These are phyloP conservation scores for Callipepla californica DNA, from an alignment of 2,113 vertebrate species.

Conservation along the genomic window DNA sequence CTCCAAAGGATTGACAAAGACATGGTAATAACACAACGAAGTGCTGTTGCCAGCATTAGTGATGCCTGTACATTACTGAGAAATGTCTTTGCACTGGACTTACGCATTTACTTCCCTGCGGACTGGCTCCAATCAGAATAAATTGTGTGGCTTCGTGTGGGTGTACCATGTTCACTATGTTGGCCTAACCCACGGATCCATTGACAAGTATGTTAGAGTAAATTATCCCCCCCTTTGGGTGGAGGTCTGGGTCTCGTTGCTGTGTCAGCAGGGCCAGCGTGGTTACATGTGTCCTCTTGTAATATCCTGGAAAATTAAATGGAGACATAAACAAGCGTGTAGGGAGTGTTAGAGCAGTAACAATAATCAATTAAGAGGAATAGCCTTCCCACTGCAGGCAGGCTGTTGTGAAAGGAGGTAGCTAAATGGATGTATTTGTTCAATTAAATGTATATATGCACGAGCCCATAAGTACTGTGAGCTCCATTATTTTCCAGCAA, in stretches of 20 bases:
- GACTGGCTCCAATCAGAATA: not conserved
- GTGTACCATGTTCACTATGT: not conserved
- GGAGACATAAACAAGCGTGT: constrained; percentile 34
- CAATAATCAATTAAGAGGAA: constrained; percentile 54
- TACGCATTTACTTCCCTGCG: not conserved
- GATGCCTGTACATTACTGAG: not conserved
- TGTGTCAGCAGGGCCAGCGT: not conserved
- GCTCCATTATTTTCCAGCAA: not conserved
- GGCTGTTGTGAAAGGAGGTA: not conserved
- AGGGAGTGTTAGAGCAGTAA: not conserved
- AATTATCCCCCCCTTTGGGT: not conserved
- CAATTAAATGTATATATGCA: constrained; percentile 47
- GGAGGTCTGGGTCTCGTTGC: not conserved
- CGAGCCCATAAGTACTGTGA: not conserved
- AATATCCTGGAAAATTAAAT: constrained; percentile 21
- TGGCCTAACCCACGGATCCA: not conserved
- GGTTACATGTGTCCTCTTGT: not conserved
- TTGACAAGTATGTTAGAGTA: not conserved
- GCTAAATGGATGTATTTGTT: constrained; percentile 49
- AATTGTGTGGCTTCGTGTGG: not conserved
- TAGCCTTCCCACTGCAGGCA: not conserved
- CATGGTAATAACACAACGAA: not conserved
- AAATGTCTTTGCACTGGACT: not conserved
- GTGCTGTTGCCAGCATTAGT: not conserved
- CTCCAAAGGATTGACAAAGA: not conserved